Percentiles rank a stretch among this genome's conserved stretches.
phyloP scores from a whole-genome alignment of 2,888 invertebrate genomes.

The Eupithecia inturbata region DNA sequence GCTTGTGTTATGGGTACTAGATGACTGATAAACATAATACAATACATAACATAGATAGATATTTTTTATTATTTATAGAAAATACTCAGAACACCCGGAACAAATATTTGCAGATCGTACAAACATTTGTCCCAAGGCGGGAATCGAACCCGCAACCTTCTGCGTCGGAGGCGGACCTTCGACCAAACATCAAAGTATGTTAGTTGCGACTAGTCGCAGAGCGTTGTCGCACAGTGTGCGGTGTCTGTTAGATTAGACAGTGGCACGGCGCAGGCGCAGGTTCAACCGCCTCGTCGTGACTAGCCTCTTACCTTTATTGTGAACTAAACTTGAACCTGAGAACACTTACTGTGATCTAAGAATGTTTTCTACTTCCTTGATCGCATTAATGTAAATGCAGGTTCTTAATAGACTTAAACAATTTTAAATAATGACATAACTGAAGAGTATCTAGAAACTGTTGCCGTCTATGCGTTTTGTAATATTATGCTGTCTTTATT shows the following conservation, averaged over 20 bases:
- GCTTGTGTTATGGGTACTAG: no score
- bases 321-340: slow-evolving; percentile 9
- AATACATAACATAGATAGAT: no score
- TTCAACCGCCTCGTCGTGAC: slow-evolving; percentile 16
- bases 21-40: no score
- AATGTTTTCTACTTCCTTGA: slow-evolving; percentile 12
- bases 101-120: no score
- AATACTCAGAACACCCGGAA: no score
- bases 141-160: no score
- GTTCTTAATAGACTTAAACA: not conserved
- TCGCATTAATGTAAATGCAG: not conserved
- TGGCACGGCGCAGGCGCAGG: not conserved
- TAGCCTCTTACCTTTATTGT: slow-evolving; percentile 9
- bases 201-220: not conserved
- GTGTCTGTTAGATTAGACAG: not conserved
- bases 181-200: no score
- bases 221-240: not conserved
- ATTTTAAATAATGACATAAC: not conserved
- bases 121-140: no score
- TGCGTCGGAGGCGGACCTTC: no score
- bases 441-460: not conserved
- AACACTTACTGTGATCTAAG: slow-evolving; percentile 12
- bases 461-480: not conserved
- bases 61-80: no score
- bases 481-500: no score